These are phyloP conservation scores for Ctenochaetus hawaiiensis DNA, from an alignment of 2,797 vertebrate genomes.

Conservation along the genomic window DNA sequence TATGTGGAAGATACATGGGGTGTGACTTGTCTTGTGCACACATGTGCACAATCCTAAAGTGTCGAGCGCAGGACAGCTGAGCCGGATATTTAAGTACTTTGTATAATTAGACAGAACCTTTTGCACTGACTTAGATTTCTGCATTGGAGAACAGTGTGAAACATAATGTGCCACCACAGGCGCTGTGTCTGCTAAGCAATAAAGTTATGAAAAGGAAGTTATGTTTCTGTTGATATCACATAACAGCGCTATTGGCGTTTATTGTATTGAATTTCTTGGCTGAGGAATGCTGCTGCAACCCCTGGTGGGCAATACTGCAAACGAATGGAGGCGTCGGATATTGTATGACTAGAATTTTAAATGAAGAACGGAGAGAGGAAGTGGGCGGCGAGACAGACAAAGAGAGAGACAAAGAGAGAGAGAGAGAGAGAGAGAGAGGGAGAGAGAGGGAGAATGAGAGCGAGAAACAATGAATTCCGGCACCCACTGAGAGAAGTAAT, in stretches of 20 bases:
- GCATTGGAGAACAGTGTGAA: slow-evolving; percentile 33
- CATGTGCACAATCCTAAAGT: background rate
- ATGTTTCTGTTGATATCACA: slow-evolving; percentile 75
- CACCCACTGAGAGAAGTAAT: slow-evolving; percentile 74
- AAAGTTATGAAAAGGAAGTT: slow-evolving; percentile 72
- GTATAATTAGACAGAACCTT: background rate
- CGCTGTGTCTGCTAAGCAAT: slow-evolving; percentile 56
- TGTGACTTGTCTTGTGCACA: background rate
- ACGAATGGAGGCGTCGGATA: slow-evolving; percentile 73
- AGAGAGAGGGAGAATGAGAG: slow-evolving; percentile 5
- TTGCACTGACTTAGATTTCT: slow-evolving; percentile 9
- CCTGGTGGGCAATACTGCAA: slow-evolving; percentile 75
- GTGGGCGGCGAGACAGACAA: slow-evolving; percentile 66
- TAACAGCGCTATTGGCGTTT: slow-evolving; percentile 61
- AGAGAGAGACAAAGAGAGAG: slow-evolving; percentile 16
- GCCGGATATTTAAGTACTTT: slow-evolving; percentile 11
- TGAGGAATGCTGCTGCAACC: slow-evolving; percentile 66
- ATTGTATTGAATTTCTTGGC: slow-evolving; percentile 73
- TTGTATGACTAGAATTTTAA: slow-evolving; percentile 80
- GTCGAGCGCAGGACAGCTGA: background rate
- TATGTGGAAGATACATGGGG: background rate
- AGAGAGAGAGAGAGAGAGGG: slow-evolving; percentile 25
- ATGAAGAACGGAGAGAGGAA: slow-evolving; percentile 71
- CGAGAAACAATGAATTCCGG: slow-evolving; percentile 58
- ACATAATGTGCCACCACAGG: slow-evolving; percentile 39